These are phyloP conservation scores for Darevskia mixta DNA, from an alignment of 2,797 vertebrate species.

Conservation along the genomic window DNA sequence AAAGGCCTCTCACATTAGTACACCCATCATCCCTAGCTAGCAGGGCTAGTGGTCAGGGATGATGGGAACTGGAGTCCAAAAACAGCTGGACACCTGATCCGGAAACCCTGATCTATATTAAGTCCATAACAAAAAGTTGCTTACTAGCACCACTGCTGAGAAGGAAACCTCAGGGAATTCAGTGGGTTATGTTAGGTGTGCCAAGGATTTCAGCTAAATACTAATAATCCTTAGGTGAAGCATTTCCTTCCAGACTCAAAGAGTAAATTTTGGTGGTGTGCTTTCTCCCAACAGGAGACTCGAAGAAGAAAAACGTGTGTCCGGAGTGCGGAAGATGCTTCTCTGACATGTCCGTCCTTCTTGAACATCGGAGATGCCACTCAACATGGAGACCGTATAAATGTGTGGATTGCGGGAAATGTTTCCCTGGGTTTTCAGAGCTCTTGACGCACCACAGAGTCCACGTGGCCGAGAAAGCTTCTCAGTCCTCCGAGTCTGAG, in stretches of 20 bases:
- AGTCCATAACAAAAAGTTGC: too few species aligned
- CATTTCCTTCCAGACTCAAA: neutral
- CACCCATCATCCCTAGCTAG: neutral
- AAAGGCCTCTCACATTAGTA: neutral
- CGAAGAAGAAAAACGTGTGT: neutral
- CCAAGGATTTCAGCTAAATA: neutral
- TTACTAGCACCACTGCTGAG: too few species aligned
- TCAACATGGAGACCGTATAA: neutral
- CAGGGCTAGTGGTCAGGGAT: neutral
- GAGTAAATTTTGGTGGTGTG: neutral
- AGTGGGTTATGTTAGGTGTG: neutral
- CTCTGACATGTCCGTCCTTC: neutral
- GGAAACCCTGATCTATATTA: too few species aligned
- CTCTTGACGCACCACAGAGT: neutral
- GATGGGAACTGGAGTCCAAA: neutral
- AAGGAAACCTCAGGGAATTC: too few species aligned
- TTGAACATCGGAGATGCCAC: neutral
- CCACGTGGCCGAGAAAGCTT: neutral
- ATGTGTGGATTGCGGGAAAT: neutral
- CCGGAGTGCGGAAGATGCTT: neutral
- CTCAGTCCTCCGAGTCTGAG: neutral
- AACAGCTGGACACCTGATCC: neutral
- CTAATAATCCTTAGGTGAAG: neutral
- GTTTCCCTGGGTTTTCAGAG: neutral
- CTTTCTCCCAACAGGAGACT: neutral